These are phyloP conservation scores for Eudemis profundana DNA, from an alignment of 2,888 invertebrate species.

Conservation along the genomic window DNA sequence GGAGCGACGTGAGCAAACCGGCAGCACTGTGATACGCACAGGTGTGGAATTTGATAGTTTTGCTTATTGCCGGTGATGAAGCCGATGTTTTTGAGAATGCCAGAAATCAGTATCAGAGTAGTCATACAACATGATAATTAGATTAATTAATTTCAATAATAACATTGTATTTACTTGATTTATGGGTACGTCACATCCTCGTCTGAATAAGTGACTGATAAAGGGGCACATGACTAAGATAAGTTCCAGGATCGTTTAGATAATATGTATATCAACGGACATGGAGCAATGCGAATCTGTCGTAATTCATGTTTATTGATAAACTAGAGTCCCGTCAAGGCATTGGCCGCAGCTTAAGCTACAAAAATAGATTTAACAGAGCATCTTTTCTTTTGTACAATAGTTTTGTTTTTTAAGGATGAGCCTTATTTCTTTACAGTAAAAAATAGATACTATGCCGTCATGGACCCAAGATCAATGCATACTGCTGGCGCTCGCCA, in stretches of 20 bases:
- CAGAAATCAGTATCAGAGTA: slow-evolving; percentile 22
- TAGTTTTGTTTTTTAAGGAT: not conserved
- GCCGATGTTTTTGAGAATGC: no score
- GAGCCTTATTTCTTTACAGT: not conserved
- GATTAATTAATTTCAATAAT: slow-evolving; percentile 33
- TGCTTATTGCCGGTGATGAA: no score
- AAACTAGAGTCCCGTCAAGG: slow-evolving; percentile 7
- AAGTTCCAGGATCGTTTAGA: slow-evolving; percentile 13
- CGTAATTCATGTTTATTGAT: slow-evolving; percentile 22
- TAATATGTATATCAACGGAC: slow-evolving; percentile 20
- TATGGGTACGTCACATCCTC: slow-evolving; percentile 21
- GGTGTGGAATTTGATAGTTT: no score
- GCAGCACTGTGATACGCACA: no score
- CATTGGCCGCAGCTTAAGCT: slow-evolving; percentile 7
- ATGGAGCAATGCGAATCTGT: slow-evolving; percentile 17
- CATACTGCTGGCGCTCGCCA: no score
- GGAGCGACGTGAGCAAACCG: no score
- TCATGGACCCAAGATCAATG: not conserved
- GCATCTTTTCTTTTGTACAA: not conserved
- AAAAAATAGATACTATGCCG: not conserved
- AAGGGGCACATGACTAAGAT: slow-evolving; percentile 33
- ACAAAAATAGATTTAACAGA: not conserved
- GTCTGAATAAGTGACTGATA: slow-evolving; percentile 26
- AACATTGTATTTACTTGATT: slow-evolving; percentile 25
- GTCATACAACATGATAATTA: slow-evolving; percentile 15